phyloP scores from a whole-genome alignment of 2,113 vertebrate species.

The Thermophis baileyi region DNA sequence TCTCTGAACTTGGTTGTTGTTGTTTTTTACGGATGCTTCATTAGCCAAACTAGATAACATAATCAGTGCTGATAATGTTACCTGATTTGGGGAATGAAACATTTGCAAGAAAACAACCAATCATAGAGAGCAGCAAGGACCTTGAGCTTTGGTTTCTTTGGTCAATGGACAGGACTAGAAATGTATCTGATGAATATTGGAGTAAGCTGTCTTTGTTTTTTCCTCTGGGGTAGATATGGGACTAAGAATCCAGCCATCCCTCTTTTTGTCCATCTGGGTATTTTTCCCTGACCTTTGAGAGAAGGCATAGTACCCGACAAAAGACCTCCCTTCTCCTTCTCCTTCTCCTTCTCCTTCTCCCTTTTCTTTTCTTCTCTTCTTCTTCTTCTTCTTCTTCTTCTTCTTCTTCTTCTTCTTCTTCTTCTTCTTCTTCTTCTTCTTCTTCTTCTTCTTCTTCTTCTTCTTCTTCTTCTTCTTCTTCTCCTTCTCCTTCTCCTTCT shows the following conservation, averaged over 20 bases:
- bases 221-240: background rate
- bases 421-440: too few species aligned
- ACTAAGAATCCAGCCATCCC: background rate
- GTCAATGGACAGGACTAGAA: background rate
- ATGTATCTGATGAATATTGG: background rate
- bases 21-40: background rate
- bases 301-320: background rate
- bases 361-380: too few species aligned
- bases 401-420: too few species aligned
- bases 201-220: background rate
- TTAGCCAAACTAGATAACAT: background rate
- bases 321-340: background rate
- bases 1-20: background rate
- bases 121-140: background rate
- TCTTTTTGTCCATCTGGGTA: background rate
- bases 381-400: too few species aligned
- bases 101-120: background rate
- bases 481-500: too few species aligned
- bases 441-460: accelerated
- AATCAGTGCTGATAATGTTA: background rate
- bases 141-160: background rate
- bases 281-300: background rate
- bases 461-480: too few species aligned
- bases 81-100: background rate
- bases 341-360: too few species aligned